Evolutionary conservation across 1,140 invertebrate genomes (phyloP), one percentile per base, ranked within the genome.

Genomic region (Bicyclus anynana): DNA sequence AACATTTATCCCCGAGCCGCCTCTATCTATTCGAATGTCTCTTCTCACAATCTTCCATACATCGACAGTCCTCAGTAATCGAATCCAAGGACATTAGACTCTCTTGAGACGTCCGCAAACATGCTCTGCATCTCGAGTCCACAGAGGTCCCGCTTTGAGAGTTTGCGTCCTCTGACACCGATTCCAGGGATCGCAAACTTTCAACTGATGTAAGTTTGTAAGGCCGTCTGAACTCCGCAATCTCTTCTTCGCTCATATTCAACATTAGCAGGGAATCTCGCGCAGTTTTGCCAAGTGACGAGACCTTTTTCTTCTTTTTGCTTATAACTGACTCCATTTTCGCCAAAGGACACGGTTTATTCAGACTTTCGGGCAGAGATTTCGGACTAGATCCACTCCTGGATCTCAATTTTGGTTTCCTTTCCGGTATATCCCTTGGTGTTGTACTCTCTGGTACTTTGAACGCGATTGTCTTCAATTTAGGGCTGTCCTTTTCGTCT

Each of bases 241-340:
- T 85, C 17, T 90, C 89, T 9, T 89, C 87, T 21, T 89, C 86
- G 26, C 72, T 80, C 84, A 89, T 87, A 53, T 90, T 90, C 13
- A 90, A 59, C 0, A 85, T 87, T 14, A 89, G 53, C 0, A 90
- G 53, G 0, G 86, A 89, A 59, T 90, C 89, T 26, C 78, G 69
- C 10, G 89, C 87, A 27, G 89, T 85, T 64, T 86, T 89, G 0
- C 89, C 89, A 2, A 90, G 56, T 10, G 82, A 87, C 0, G 80
- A 84, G 0, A 84, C 80, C 18, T 84, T 87, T 48, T 84, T 85
- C 63, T 84, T 86, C 57, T 84, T 88, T 38, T 84, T 87, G 5
- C 55, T 71, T 18, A 79, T 44, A 18, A 84, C 64, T 0, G 74
- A 66, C 5, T 85, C 82, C 78, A 85, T 82, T 77, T 86, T 88